These are phyloP conservation scores for Drosophila rubida DNA, from an alignment of 2,888 invertebrate species.

Conservation along the genomic window DNA sequence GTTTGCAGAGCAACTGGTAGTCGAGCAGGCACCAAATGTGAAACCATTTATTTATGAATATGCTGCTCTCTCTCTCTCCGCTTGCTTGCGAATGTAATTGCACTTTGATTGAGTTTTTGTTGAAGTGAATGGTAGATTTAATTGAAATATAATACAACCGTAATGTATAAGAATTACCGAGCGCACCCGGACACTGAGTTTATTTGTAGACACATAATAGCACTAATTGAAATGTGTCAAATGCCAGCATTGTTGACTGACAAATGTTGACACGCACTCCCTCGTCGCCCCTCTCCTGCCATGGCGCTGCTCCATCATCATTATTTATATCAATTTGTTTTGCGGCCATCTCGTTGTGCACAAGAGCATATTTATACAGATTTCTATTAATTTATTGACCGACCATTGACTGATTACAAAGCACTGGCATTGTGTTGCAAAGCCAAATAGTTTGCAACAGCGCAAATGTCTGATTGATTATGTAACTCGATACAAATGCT, in stretches of 20 bases:
- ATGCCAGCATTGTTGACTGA: conserved; percentile 35
- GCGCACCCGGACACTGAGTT: background rate
- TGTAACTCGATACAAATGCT: background rate
- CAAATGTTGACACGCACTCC: conserved; percentile 27
- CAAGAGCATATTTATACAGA: conserved; percentile 23
- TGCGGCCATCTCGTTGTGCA: conserved; percentile 3
- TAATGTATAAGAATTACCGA: conserved; percentile 13
- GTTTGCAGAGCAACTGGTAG: background rate
- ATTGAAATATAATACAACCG: conserved; percentile 46
- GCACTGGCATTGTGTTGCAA: background rate
- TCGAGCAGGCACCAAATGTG: background rate
- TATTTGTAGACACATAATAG: conserved; percentile 30
- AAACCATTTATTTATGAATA: conserved; percentile 29
- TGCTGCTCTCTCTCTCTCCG: background rate
- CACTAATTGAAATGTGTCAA: conserved; percentile 44
- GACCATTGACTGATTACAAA: conserved; percentile 24
- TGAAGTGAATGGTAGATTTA: conserved; percentile 33
- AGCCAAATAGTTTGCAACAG: background rate
- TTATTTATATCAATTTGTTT: conserved; percentile 46
- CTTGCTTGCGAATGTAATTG: conserved; percentile 37
- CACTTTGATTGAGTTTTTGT: conserved; percentile 48
- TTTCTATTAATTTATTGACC: conserved; percentile 40
- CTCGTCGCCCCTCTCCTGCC: background rate
- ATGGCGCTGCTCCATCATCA: conserved; percentile 24
- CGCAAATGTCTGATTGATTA: background rate